Percentiles rank a stretch among this genome's conserved stretches.
phyloP scores from a whole-genome alignment of 2,888 invertebrate species.

The Polyploca ridens region DNA sequence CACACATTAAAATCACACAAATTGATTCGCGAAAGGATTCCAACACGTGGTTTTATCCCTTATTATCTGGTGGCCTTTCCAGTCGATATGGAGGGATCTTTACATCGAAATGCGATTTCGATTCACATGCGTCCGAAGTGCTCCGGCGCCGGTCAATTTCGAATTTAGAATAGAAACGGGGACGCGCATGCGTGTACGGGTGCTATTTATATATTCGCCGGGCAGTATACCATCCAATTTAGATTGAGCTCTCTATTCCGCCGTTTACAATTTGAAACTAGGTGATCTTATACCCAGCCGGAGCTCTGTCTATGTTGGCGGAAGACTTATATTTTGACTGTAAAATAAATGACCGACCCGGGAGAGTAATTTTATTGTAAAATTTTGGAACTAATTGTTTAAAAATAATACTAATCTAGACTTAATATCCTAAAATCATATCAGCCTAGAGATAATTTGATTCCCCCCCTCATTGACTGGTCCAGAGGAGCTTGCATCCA shows the following conservation, averaged over 20 bases:
- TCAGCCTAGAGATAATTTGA: not conserved
- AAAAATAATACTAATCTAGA: too few relatives aligned
- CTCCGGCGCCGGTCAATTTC: slow-evolving; percentile 67
- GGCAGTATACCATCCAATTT: slow-evolving; percentile 52
- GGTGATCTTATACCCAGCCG: slow-evolving; percentile 26
- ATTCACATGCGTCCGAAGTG: slow-evolving; percentile 64
- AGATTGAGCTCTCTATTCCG: slow-evolving; percentile 37
- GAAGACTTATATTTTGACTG: slow-evolving; percentile 51
- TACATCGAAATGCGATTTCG: slow-evolving; percentile 50
- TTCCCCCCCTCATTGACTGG: too few relatives aligned
- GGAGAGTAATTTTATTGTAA: slow-evolving; percentile 17
- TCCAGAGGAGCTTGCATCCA: not conserved
- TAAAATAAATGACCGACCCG: slow-evolving; percentile 51
- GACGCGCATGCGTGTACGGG: slow-evolving; percentile 54
- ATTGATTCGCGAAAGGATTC: slow-evolving; percentile 30
- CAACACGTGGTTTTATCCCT: slow-evolving; percentile 32
- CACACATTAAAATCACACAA: slow-evolving; percentile 37
- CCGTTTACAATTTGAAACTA: slow-evolving; percentile 22
- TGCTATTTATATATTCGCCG: slow-evolving; percentile 74
- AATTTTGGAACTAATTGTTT: not conserved
- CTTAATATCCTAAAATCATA: not conserved
- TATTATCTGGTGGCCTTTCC: slow-evolving; percentile 66
- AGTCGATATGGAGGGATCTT: slow-evolving; percentile 61
- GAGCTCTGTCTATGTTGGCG: slow-evolving; percentile 40
- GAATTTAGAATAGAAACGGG: slow-evolving; percentile 66